A percentile compares a stretch with the other conserved stretches of the same genome.
Conservation (phyloP, 53 echinoderm and acorn worm genomes). For the Crossaster papposus region DNA sequence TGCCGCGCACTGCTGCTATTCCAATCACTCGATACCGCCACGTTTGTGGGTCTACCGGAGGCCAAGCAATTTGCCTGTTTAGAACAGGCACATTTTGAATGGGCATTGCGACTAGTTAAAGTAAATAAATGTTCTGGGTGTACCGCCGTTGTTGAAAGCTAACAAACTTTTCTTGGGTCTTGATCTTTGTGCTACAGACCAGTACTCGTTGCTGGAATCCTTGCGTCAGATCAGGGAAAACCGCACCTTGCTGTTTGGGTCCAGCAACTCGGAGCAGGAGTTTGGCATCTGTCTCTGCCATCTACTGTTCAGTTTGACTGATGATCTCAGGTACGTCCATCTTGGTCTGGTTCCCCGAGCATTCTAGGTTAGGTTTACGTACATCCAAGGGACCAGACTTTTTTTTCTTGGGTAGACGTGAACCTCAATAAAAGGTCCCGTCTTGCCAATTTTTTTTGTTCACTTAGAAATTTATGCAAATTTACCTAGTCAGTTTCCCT, state of each 20-base stretch:
- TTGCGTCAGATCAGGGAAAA: constrained; percentile 89
- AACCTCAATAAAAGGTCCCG: too few species aligned
- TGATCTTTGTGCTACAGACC: constrained; percentile 55
- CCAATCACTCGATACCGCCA: too few species aligned
- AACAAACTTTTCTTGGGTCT: not conserved
- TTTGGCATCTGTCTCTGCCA: constrained; percentile 91
- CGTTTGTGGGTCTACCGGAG: too few species aligned
- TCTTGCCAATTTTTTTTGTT: too few species aligned
- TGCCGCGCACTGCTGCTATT: too few species aligned
- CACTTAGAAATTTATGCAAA: too few species aligned
- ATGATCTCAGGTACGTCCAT: constrained; percentile 72
- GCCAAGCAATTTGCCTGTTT: too few species aligned
- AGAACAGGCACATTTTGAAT: too few species aligned
- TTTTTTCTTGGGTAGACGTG: not conserved
- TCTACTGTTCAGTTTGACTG: constrained; percentile 87
- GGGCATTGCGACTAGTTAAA: too few species aligned
- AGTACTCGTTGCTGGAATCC: constrained; percentile 83
- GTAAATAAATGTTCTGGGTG: not conserved
- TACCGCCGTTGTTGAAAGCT: not conserved
- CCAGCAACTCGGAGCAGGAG: constrained; percentile 89
- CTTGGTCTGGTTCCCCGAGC: not conserved
- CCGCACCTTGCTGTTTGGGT: constrained; percentile 88
- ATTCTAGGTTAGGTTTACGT: not conserved
- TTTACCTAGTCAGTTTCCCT: too few species aligned
- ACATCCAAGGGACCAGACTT: not conserved